Percentiles rank a stretch among this genome's conserved stretches.
Evolutionary conservation across 2,797 vertebrate genomes (phyloP).

Genomic region (Ara ararauna): DNA sequence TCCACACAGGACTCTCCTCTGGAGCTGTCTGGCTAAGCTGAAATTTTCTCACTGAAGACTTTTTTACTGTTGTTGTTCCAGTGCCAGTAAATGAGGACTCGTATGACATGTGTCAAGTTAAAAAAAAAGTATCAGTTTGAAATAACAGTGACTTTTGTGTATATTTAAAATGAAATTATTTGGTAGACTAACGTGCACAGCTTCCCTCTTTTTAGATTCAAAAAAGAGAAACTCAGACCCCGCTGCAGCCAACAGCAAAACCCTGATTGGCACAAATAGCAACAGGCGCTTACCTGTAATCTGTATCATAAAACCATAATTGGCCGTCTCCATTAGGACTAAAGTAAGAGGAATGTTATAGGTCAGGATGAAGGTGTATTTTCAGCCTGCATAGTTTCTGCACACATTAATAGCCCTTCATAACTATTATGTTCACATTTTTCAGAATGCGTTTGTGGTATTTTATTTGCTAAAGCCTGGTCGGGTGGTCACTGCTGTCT

Average conservation of each 20-base stretch:
- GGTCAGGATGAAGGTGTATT: slow-evolving; percentile 48
- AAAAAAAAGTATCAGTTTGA: not conserved
- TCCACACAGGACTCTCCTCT: not conserved
- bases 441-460: slow-evolving; percentile 60
- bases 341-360: slow-evolving; percentile 53
- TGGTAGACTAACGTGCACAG: not conserved
- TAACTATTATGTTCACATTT: slow-evolving; percentile 62
- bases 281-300: not conserved
- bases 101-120: not conserved
- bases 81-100: not conserved
- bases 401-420: slow-evolving; percentile 53
- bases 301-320: slow-evolving; percentile 31
- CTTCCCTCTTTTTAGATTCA: not conserved
- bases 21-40: not conserved
- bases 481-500: slow-evolving; percentile 32
- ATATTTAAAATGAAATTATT: not conserved
- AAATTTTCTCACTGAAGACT: not conserved
- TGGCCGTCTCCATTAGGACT: slow-evolving; percentile 1
- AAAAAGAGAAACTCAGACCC: not conserved
- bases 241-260: not conserved
- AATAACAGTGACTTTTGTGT: not conserved
- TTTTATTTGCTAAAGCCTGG: slow-evolving; percentile 63
- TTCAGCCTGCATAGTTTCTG: slow-evolving; percentile 66
- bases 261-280: not conserved
- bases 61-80: not conserved